Conservation (phyloP, 2,888 invertebrate species). For the Trypoxylon attenuatum region DNA sequence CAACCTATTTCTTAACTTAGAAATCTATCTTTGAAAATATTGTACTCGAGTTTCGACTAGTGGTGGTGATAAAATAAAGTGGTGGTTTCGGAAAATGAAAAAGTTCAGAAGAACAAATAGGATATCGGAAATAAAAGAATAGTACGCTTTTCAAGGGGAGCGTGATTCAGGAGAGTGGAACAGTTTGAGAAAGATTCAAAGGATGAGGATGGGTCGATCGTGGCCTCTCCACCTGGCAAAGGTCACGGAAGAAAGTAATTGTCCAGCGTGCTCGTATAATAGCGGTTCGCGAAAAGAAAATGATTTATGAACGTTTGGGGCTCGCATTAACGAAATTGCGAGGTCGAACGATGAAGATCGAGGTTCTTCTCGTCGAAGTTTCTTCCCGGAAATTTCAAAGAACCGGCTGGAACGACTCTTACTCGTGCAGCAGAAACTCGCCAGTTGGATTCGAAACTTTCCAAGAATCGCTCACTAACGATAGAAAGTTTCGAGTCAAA, state of each 20-base stretch:
- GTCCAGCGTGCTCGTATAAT: slow-evolving; percentile 19
- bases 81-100: too few relatives aligned
- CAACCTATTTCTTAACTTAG: too few relatives aligned
- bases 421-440: slow-evolving; percentile 24
- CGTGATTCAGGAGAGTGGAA: too few relatives aligned
- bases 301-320: slow-evolving; percentile 38
- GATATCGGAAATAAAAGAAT: too few relatives aligned
- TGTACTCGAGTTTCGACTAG: too few relatives aligned
- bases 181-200: neutral
- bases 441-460: slow-evolving; percentile 33
- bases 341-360: slow-evolving; percentile 39
- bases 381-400: slow-evolving; percentile 40
- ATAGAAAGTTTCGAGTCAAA: slow-evolving; percentile 37
- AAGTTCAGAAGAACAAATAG: too few relatives aligned
- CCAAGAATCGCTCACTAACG: slow-evolving; percentile 43
- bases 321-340: slow-evolving; percentile 47
- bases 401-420: slow-evolving; percentile 35
- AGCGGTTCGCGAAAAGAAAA: slow-evolving; percentile 36
- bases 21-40: too few relatives aligned
- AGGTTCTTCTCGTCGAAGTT: slow-evolving; percentile 34
- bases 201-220: neutral
- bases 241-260: slow-evolving; percentile 38
- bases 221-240: slow-evolving; percentile 5
- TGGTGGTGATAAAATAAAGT: too few relatives aligned
- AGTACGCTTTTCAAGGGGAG: too few relatives aligned